Percentiles rank a stretch among this genome's conserved stretches.
Conservation (phyloP, 64 coral and sea anemone genomes). For the Dendronephthya gigantea region DNA sequence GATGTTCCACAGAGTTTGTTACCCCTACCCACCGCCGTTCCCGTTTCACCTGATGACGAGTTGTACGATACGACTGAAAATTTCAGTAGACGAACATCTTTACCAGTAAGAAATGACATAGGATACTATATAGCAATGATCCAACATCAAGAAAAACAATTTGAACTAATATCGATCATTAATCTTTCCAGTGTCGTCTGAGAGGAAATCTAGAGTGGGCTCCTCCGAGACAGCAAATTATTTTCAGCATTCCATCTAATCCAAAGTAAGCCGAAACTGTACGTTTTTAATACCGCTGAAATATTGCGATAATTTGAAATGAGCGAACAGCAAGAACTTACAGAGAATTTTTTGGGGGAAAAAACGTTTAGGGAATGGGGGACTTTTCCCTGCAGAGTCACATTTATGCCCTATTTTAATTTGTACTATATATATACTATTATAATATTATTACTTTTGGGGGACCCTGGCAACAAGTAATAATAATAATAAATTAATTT, state of each 20-base stretch:
- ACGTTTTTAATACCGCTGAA: not conserved
- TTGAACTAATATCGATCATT: not conserved
- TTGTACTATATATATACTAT: too few species aligned
- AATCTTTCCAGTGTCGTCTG: slow-evolving; percentile 70
- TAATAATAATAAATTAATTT: too few species aligned
- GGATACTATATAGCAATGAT: not conserved
- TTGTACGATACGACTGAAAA: slow-evolving; percentile 20
- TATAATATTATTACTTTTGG: too few species aligned
- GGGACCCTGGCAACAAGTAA: too few species aligned
- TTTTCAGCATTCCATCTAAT: slow-evolving; percentile 62
- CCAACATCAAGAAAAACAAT: not conserved
- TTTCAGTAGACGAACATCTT: slow-evolving; percentile 20
- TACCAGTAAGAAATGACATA: slow-evolving; percentile 11
- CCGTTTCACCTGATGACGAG: slow-evolving; percentile 82
- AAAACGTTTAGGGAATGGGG: too few species aligned
- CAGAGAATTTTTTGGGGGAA: too few species aligned
- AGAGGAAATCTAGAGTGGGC: slow-evolving; percentile 96
- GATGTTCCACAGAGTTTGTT: slow-evolving; percentile 84
- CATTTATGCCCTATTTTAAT: too few species aligned
- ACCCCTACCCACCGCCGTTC: slow-evolving; percentile 58
- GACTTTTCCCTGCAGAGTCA: too few species aligned
- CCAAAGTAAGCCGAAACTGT: slow-evolving; percentile 46
- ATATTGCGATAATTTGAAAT: too few species aligned
- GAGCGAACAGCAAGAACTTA: too few species aligned
- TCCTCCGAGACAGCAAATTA: slow-evolving; percentile 83